These are phyloP conservation scores for Acleris emargana DNA, from an alignment of 2,888 invertebrate genomes.

Conservation along the genomic window DNA sequence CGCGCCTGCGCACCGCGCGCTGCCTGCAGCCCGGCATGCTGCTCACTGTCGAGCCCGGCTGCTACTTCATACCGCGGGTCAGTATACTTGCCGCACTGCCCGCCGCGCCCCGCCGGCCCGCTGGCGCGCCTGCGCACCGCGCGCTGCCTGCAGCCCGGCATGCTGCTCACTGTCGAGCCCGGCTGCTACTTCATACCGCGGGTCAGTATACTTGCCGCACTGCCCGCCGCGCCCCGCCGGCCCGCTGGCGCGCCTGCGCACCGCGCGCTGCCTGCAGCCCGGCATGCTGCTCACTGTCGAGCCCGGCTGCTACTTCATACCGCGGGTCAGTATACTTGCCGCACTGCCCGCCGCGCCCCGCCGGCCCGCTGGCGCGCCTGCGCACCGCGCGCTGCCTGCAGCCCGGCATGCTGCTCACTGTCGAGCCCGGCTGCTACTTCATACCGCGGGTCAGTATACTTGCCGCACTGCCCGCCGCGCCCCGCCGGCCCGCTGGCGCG, in stretches of 20 bases:
- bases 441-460: constrained; percentile 90
- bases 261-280: constrained; percentile 56
- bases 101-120: constrained; percentile 84
- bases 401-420: constrained; percentile 95
- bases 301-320: constrained; percentile 98
- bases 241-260: constrained; percentile 87
- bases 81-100: constrained; percentile 83
- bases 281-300: constrained; percentile 98
- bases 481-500: constrained; percentile 85
- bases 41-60: constrained; percentile 98
- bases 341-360: too few relatives aligned
- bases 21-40: constrained; percentile 91
- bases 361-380: too few relatives aligned
- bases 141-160: too few relatives aligned
- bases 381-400: constrained; percentile 90
- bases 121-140: too few relatives aligned
- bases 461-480: constrained; percentile 89
- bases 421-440: constrained; percentile 94
- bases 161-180: too few relatives aligned
- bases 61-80: constrained; percentile 95
- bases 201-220: too few relatives aligned
- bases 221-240: too few relatives aligned
- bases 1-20: too few relatives aligned
- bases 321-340: constrained; percentile 82
- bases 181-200: too few relatives aligned